Evolutionary conservation across 2,113 vertebrate genomes (phyloP).

Genomic region (Mellivora capensis): DNA sequence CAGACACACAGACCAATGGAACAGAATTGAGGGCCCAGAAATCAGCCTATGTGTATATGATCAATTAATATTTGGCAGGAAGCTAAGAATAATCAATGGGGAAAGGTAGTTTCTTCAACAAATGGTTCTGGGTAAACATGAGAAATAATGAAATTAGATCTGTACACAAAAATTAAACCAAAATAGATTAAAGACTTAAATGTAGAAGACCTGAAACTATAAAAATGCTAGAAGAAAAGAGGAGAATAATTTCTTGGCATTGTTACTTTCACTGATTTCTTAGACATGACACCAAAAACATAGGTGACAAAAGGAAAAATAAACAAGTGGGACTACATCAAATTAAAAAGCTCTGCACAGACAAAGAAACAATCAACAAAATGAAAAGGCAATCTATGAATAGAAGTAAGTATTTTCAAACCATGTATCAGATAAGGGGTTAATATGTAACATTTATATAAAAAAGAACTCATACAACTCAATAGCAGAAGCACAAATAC

Average conservation of each 20-base stretch:
- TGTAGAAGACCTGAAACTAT: neutral
- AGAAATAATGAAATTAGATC: neutral
- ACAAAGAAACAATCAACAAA: neutral
- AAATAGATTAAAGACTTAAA: neutral
- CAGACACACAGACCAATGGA: neutral
- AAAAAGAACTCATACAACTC: neutral
- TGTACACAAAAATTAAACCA: neutral
- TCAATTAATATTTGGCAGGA: neutral
- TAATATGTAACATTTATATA: neutral
- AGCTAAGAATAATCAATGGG: neutral
- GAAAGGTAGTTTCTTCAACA: neutral
- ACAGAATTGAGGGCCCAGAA: neutral
- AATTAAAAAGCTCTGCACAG: neutral
- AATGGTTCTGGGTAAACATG: neutral
- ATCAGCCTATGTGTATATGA: neutral
- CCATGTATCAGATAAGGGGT: neutral
- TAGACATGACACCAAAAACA: neutral
- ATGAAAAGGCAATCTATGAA: neutral
- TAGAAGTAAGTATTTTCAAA: neutral
- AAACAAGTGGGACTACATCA: neutral
- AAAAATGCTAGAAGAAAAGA: neutral
- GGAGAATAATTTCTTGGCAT: neutral
- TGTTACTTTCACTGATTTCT: neutral
- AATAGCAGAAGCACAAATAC: neutral
- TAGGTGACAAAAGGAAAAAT: neutral